A percentile compares a stretch with the other conserved stretches of the same genome.
Evolutionary conservation across 2,797 vertebrate genomes (phyloP).

Genomic region (Coregonus ussuriensis): DNA sequence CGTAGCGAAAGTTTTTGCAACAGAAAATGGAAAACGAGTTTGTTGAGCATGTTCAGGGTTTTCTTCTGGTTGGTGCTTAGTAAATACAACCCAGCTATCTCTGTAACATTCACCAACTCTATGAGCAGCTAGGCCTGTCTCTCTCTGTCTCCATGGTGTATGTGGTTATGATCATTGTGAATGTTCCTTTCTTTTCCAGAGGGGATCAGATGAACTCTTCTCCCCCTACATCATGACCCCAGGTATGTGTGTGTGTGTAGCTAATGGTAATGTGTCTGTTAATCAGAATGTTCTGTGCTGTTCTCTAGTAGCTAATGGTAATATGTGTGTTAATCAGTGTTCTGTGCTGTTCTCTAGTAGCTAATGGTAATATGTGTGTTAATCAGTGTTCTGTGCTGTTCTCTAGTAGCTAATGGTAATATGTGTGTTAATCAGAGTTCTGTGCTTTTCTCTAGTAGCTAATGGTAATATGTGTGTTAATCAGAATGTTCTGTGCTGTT

Average conservation of each 20-base stretch:
- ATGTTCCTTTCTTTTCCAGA: conserved; percentile 79
- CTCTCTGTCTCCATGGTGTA: background rate
- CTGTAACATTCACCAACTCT: background rate
- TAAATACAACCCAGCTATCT: background rate
- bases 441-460: background rate
- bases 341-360: background rate
- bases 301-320: background rate
- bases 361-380: conserved; percentile 26
- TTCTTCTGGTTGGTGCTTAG: background rate
- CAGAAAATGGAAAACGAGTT: background rate
- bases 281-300: background rate
- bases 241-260: conserved; percentile 63
- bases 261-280: conserved; percentile 50
- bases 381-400: background rate
- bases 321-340: conserved; percentile 11
- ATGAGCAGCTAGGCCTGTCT: background rate
- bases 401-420: background rate
- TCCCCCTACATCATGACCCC: conserved; percentile 98
- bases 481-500: conserved; percentile 58
- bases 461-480: conserved; percentile 22
- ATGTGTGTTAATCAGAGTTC: conserved; percentile 11
- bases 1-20: background rate
- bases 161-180: background rate
- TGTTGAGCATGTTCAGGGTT: background rate
- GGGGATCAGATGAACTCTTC: conserved; percentile 99